A percentile compares a stretch with the other conserved stretches of the same genome.
Evolutionary conservation across 2,113 vertebrate species (phyloP).

Genomic region (Zosterops japonicus): DNA sequence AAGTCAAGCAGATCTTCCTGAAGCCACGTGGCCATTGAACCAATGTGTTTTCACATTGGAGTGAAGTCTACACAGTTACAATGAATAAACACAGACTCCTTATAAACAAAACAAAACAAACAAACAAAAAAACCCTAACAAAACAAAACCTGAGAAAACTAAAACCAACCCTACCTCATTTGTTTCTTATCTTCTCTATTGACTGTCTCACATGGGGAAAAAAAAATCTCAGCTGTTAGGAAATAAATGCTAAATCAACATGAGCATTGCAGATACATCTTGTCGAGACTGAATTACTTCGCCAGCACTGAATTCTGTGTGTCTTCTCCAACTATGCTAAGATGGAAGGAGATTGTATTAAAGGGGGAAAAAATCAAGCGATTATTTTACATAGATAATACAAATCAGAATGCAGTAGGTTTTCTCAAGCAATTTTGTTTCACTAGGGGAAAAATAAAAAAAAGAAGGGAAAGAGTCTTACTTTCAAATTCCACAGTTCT

Average conservation of each 20-base stretch:
- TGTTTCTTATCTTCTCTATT: not conserved
- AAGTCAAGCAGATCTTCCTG: not conserved
- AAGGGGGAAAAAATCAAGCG: not conserved
- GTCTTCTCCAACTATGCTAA: not conserved
- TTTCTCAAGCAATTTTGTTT: not conserved
- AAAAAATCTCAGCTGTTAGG: not conserved
- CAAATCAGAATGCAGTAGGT: not conserved
- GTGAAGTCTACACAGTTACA: not conserved
- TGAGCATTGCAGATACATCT: not conserved
- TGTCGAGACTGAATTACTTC: not conserved
- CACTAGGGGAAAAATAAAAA: rapidly evolving
- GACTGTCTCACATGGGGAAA: not conserved
- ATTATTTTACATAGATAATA: not conserved
- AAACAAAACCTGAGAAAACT: not conserved
- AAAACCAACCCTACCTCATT: not conserved
- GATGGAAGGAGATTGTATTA: not conserved
- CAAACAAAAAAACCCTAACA: too few species aligned
- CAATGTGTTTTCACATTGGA: not conserved
- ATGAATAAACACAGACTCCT: not conserved
- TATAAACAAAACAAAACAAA: not conserved
- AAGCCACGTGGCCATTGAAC: not conserved
- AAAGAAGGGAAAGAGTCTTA: rapidly evolving
- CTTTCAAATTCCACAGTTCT: not conserved
- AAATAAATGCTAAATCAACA: not conserved
- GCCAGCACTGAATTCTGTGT: not conserved